These are phyloP conservation scores for Drosophila pegasa DNA, from an alignment of 2,888 invertebrate genomes.

Conservation along the genomic window DNA sequence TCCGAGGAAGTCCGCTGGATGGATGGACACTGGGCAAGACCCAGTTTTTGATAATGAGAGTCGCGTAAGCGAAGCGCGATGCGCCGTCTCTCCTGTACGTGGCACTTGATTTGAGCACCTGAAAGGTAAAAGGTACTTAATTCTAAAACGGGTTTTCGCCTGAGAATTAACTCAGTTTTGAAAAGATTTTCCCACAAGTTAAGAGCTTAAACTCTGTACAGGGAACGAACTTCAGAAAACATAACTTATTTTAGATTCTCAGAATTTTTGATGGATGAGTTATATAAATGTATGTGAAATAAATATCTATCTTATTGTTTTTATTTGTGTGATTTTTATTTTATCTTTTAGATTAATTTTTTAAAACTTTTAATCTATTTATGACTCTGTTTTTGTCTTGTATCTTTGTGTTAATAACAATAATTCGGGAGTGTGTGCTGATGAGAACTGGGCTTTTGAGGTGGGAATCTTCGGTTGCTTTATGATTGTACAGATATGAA, in stretches of 20 bases:
- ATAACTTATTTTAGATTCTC: no score
- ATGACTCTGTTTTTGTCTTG: no score
- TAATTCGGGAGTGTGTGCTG: no score
- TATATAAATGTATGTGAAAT: neutral
- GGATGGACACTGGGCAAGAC: conserved; percentile 14
- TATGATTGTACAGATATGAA: no score
- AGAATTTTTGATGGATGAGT: neutral
- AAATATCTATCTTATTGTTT: no score
- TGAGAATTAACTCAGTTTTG: conserved; percentile 3
- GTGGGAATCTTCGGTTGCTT: no score
- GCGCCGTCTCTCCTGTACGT: conserved; percentile 23
- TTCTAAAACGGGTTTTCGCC: conserved; percentile 51
- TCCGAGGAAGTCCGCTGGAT: conserved; percentile 2
- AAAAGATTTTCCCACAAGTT: conserved; percentile 15
- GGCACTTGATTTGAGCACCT: conserved; percentile 39
- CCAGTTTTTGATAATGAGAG: conserved; percentile 27
- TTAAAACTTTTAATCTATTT: no score
- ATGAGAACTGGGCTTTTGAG: no score
- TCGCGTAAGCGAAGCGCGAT: conserved; percentile 23
- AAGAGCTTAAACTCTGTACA: neutral
- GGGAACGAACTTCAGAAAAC: neutral
- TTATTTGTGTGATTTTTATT: no score
- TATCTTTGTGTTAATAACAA: no score
- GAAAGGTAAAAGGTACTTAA: conserved; percentile 61
- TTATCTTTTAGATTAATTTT: no score